Base-by-base conservation (phyloP, 2,888 invertebrate genomes). In the Fragum fragum region DNA sequence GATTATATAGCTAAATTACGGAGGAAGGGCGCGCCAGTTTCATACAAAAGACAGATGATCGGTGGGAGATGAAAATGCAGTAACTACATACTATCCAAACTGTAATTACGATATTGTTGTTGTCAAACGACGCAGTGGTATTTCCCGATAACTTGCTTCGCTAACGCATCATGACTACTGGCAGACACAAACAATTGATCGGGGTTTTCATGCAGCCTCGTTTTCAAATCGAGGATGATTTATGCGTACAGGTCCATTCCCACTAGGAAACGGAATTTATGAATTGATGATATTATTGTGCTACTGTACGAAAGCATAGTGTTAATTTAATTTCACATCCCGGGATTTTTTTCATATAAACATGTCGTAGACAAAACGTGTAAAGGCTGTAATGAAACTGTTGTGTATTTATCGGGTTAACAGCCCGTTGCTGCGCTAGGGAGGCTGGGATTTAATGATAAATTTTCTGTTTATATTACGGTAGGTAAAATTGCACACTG, bases 221-320 rank as follows among this genome's bases (percentile, higher is more conserved):
- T 66, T 90, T 78, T 88, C 84, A 87, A 73, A 78, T 61, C 86
- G 88, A 88, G 88, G 86, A 84, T 90, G 90, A 90, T 90, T 90
- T 90, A 90, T 90, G 90, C 90, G 57, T 57, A 88, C 85, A 82
- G 76, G 42, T 74, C 72, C 73, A 75, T 77, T 83, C 78, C 77
- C 83, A 76, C 59, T 83, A 72, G 83, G 74, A 83, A 47, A 77
- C 79, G 78, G 72, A 59, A 73, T 36, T 59, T 73, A 83, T 83
- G 79, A 83, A 80, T 80, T 77, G 69, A 52, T 79, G 71, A 79
- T 74, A 74, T 57, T 28, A 11, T 14, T 57, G 9, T 57, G 28
- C 57, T 26, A 57, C 57, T 28, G 26, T 57, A 57, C 21, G 26
- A 57, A 26, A 57, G 26, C 28, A 14, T 28, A 28, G 57, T 57